Evolutionary conservation across 2,113 vertebrate species (phyloP), one percentile per base, ranked within the genome.

Genomic region (Halcyon malimbica): DNA sequence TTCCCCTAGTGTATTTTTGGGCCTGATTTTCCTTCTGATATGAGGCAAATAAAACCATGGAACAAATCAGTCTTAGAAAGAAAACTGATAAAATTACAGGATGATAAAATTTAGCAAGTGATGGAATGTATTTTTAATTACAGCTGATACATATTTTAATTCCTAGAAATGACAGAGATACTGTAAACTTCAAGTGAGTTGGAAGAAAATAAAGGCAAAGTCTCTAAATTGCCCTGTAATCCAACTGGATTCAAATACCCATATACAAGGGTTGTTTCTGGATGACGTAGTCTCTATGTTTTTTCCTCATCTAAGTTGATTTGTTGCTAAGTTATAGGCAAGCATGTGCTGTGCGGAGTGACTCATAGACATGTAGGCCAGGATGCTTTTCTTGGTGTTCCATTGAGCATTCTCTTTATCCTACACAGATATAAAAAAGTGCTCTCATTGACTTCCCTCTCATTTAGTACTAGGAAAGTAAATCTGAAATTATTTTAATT

Each of bases 311-410:
- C 21, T 5, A 1, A 80, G 62, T 56, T 71, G 53, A 29, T 41
- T 88, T 1, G 46, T 54, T 92, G 92, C 94, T 93, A 28, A 89
- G 85, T 42, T 95, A 54, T 87, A 90, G 54, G 76, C 51, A 41
- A 41, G 79, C 62, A 2, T 4, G 68, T 76, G 80, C 89, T 71
- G 17, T 3, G 23, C 59, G 48, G 71, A 39, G 69, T 94, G 92
- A 96, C 80, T 94, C 78, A 78, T 4, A 79, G 53, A 11, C 77
- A 85, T 84, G 80, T 29, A 83, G 90, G 90, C 86, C 74, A 82
- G 69, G 86, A 87, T 84, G 83, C 88, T 93, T 96, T 96, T 95
- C 92, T 83, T 92, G 92, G 54, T 48, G 76, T 95, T 56, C 78
- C 79, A 93, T 21, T 83, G 35, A 94, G 73, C 63, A 10, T 65